phyloP scores from a whole-genome alignment of 1,140 invertebrate genomes.

The Drosophila parabipectinata region DNA sequence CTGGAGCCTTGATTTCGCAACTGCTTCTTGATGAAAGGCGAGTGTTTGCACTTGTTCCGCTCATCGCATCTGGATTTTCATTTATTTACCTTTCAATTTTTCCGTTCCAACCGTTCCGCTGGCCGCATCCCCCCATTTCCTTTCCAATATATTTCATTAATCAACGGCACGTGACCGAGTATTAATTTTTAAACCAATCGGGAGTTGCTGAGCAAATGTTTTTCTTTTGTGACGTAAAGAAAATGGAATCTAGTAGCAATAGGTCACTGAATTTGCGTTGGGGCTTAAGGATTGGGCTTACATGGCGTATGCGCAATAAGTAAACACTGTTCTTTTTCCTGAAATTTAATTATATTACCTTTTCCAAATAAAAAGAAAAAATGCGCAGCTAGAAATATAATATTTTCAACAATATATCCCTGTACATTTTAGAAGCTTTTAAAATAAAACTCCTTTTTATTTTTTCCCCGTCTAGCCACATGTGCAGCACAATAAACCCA shows the following conservation, averaged over 20 bases:
- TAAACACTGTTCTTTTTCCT: conserved; percentile 32
- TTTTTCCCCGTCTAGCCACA: conserved; percentile 5
- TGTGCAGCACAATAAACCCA: conserved; percentile 60
- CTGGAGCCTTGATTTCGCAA: conserved; percentile 61
- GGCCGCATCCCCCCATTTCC: conserved; percentile 15
- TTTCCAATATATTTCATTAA: conserved; percentile 58
- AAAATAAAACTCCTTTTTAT: conserved; percentile 21
- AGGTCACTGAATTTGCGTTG: background rate
- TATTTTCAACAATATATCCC: background rate
- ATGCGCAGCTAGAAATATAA: conserved; percentile 13
- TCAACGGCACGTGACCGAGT: conserved; percentile 77
- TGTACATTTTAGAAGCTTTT: background rate
- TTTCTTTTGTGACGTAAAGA: background rate
- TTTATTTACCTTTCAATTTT: conserved; percentile 71
- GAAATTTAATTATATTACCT: conserved; percentile 56
- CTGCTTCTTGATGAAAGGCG: background rate
- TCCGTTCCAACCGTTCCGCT: conserved; percentile 35
- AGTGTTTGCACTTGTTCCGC: conserved; percentile 19
- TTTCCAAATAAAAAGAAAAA: background rate
- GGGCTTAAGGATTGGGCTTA: conserved; percentile 32
- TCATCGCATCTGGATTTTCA: conserved; percentile 62
- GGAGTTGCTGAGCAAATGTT: conserved; percentile 4
- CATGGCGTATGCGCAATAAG: conserved; percentile 54
- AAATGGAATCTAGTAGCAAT: background rate
- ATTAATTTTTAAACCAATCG: conserved; percentile 69